A percentile compares a stretch with the other conserved stretches of the same genome.
Conservation (phyloP, 1,140 invertebrate species). For the Trachelipus rathkii region DNA sequence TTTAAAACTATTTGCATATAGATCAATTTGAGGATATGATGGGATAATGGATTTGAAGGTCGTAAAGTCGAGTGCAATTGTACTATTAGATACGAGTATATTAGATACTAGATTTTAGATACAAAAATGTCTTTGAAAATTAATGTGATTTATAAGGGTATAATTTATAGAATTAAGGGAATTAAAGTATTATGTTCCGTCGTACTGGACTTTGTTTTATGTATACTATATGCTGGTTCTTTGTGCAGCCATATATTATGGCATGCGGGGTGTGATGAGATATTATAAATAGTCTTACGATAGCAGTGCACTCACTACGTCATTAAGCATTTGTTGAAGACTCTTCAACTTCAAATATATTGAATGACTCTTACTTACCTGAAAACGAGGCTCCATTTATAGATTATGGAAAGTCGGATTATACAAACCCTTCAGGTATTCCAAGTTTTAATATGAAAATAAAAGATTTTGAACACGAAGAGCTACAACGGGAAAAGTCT, state of each 20-base stretch:
- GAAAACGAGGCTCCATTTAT: background rate
- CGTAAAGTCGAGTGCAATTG: too few species aligned
- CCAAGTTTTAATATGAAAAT: background rate
- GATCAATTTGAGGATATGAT: too few species aligned
- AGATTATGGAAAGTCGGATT: background rate
- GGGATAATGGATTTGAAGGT: too few species aligned
- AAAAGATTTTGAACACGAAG: too few species aligned
- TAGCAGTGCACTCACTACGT: background rate
- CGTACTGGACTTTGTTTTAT: constrained; percentile 41
- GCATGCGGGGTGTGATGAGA: constrained; percentile 43
- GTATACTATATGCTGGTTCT: too few species aligned
- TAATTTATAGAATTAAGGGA: constrained; percentile 43
- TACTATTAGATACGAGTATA: too few species aligned
- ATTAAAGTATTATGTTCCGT: constrained; percentile 44
- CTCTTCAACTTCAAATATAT: background rate
- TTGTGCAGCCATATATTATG: constrained; percentile 37
- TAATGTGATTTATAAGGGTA: constrained; percentile 42
- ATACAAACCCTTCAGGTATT: background rate
- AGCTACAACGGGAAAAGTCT: too few species aligned
- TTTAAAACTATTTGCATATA: too few species aligned
- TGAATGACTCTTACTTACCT: background rate
- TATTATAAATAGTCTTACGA: constrained; percentile 27
- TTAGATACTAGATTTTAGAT: too few species aligned
- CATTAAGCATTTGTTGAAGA: background rate
- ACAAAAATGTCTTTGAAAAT: constrained; percentile 30